These are phyloP conservation scores for Tragelaphus imberbis DNA, from an alignment of 2,113 vertebrate genomes.

Conservation along the genomic window DNA sequence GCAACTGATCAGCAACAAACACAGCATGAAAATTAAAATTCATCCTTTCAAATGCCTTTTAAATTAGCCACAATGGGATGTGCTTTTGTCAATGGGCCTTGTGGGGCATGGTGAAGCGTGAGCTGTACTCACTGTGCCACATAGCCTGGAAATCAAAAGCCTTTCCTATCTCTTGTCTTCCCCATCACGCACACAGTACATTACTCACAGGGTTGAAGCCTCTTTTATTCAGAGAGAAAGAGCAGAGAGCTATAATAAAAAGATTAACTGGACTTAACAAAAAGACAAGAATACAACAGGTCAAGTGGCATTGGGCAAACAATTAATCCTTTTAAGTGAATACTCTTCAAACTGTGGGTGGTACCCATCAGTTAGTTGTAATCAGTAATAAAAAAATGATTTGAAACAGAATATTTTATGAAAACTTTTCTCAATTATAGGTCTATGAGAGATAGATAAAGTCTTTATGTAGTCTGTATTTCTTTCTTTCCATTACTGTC, in stretches of 20 bases:
- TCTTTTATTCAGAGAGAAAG: neutral
- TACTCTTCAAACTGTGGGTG: neutral
- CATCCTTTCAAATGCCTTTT: neutral
- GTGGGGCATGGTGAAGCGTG: neutral
- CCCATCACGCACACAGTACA: neutral
- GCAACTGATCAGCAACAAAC: neutral
- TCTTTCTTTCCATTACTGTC: neutral
- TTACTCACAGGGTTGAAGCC: neutral
- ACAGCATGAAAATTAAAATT: neutral
- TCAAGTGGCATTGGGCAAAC: neutral
- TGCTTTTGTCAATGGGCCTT: neutral
- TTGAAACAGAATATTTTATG: neutral
- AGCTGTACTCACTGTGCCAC: neutral
- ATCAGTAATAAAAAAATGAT: slow-evolving; percentile 1
- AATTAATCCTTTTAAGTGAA: neutral
- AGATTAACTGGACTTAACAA: neutral
- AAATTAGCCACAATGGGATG: neutral
- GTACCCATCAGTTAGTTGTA: neutral
- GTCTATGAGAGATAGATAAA: neutral
- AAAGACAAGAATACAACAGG: neutral
- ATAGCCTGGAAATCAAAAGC: neutral
- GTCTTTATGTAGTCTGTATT: neutral
- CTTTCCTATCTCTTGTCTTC: neutral
- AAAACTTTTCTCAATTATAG: neutral
- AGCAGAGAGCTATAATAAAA: neutral